phyloP scores from a whole-genome alignment of 1,140 invertebrate genomes.

The Achatina immaculata region DNA sequence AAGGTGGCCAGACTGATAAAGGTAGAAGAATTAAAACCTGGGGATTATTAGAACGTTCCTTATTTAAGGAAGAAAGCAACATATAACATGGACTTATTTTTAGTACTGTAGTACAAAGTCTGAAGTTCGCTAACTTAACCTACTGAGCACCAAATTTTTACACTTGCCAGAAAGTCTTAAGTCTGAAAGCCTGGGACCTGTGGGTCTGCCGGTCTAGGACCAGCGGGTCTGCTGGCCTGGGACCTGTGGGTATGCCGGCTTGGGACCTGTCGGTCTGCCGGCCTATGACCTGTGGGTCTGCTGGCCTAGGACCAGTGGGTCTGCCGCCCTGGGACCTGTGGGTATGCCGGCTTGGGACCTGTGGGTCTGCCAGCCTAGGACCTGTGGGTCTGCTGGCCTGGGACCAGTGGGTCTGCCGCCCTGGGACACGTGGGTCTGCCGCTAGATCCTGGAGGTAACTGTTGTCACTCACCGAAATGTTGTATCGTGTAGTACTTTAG shows the following conservation, averaged over 20 bases:
- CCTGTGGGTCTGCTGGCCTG: not conserved
- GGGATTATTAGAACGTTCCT: too few relatives aligned
- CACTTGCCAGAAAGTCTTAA: not conserved
- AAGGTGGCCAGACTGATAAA: too few relatives aligned
- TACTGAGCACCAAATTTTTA: too few relatives aligned
- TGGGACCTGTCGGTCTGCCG: not conserved
- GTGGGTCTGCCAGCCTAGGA: not conserved
- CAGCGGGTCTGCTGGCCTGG: too few relatives aligned
- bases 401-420: not conserved
- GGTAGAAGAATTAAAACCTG: too few relatives aligned
- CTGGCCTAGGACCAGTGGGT: too few relatives aligned
- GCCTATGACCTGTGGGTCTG: not conserved
- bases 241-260: not conserved
- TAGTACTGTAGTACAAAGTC: not conserved
- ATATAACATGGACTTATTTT: not conserved
- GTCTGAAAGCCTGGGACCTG: not conserved
- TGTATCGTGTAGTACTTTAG: too few relatives aligned
- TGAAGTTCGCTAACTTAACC: too few relatives aligned
- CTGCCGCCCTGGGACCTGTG: not conserved
- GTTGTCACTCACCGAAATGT: too few relatives aligned
- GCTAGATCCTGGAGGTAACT: not conserved
- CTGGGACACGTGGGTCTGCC: not conserved
- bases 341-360: not conserved
- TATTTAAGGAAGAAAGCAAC: too few relatives aligned
- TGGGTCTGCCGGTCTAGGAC: not conserved